Evolutionary conservation across 2,888 invertebrate species (phyloP), one percentile per base, ranked within the genome.

Genomic region (Epistrophella euchroma): DNA sequence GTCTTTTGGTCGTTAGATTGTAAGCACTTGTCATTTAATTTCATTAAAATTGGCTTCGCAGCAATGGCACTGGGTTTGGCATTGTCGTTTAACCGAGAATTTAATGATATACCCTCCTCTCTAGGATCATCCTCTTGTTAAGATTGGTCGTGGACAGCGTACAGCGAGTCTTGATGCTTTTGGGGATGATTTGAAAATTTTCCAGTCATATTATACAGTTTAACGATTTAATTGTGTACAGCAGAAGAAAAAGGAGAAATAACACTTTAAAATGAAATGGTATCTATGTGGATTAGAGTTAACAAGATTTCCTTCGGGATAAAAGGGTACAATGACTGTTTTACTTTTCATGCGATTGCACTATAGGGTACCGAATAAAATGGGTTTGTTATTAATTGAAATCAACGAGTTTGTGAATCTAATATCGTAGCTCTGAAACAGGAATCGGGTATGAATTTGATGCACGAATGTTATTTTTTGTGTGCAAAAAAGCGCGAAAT

Each of bases 1-100:
- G 74, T 64, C 58, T 58, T 72, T 62, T 82, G 74, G 86, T 87
- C 87, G 83, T 87, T 87, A 83, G 78, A 76, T 79, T 75, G 87
- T 87, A 87, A 87, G 87, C 72, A 83, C 87, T 77, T 72, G 74
- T 74, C 87, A 74, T 87, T 87, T 87, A 87, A 87, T 87, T 87
- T 87, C 87, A 87, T 87, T 87, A 87, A 83, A 87, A 87, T 87
- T 87, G 87, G 79, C 82, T 86, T 78, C 70, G 60, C 77, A 78
- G 60, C 77, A 78, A 77, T 75, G 64, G 64, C 50, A 70, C 82
- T 78, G 73, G 22, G 32, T 66, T 77, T 68, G 73, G 72, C 72
- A 73, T 64, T 70, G 86, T 77, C 74, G 77, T 81, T 82, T 81
- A 66, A 32, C 28, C 64, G 55, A 73, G 58, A 55, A 77, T 77